These are phyloP conservation scores for Cydia splendana DNA, from an alignment of 1,140 invertebrate genomes.

Conservation along the genomic window DNA sequence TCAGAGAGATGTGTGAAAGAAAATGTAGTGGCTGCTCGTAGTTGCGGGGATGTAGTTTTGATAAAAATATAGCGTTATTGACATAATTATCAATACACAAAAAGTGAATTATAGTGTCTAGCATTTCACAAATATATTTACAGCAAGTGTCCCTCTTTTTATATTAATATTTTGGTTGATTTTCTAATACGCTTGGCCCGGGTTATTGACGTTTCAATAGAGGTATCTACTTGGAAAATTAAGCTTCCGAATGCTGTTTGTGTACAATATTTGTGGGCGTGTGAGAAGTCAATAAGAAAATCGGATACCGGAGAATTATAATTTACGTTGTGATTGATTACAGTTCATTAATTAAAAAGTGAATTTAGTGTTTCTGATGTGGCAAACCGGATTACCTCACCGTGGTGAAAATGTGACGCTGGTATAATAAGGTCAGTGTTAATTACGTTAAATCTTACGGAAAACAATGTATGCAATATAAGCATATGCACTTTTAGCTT, in stretches of 20 bases:
- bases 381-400: conserved; percentile 75
- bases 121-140: conserved; percentile 15
- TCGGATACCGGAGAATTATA: conserved; percentile 32
- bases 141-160: not conserved
- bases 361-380: conserved; percentile 67
- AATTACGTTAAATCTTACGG: conserved; percentile 21
- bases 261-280: conserved; percentile 60
- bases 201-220: conserved; percentile 68
- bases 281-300: conserved; percentile 43
- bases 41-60: conserved; percentile 30
- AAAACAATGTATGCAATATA: not conserved
- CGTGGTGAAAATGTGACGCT: conserved; percentile 73
- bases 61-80: conserved; percentile 22
- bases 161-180: conserved; percentile 26
- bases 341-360: conserved; percentile 61
- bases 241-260: conserved; percentile 64
- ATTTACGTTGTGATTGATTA: conserved; percentile 60
- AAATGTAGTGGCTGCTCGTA: conserved; percentile 31
- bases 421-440: conserved; percentile 69
- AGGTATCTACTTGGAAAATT: conserved; percentile 52
- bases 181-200: conserved; percentile 46
- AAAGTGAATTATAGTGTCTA: conserved; percentile 43
- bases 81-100: conserved; percentile 22
- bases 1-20: conserved; percentile 25
- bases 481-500: not conserved